Percentiles rank a stretch among this genome's conserved stretches.
phyloP scores from a whole-genome alignment of 2,113 vertebrate genomes.

The Dermatemys mawii region DNA sequence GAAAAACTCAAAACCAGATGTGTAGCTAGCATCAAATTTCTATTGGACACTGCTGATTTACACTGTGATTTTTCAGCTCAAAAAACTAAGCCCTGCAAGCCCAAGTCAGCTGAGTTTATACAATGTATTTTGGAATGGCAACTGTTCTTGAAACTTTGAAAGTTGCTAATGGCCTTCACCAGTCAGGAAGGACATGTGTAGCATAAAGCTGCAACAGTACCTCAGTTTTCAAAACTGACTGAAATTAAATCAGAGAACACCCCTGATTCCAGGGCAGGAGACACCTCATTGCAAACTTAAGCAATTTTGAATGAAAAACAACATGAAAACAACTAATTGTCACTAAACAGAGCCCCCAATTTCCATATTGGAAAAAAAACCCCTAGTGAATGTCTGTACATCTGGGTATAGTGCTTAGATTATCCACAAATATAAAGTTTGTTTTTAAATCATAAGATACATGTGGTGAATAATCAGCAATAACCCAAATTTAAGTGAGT shows the following conservation, averaged over 20 bases:
- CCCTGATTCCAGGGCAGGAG: background rate
- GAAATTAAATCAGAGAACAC: background rate
- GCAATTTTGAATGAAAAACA: background rate
- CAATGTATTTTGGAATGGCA: background rate
- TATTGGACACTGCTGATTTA: too few species aligned
- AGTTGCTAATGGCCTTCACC: background rate
- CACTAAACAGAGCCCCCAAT: background rate
- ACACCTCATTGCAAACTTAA: background rate
- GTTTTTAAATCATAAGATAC: too few species aligned
- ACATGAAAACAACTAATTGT: background rate
- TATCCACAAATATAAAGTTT: too few species aligned
- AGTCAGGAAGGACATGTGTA: background rate
- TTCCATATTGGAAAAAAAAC: background rate
- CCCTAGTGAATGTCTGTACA: background rate
- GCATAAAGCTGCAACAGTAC: background rate
- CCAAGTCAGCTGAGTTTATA: background rate
- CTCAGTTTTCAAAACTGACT: background rate
- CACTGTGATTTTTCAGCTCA: background rate
- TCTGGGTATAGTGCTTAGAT: too few species aligned
- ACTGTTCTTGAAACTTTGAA: background rate
- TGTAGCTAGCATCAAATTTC: too few species aligned
- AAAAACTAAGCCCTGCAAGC: background rate
- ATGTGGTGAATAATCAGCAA: too few species aligned
- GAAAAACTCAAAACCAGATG: too few species aligned
- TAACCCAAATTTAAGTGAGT: too few species aligned